Conservation (phyloP, 2,113 vertebrate genomes). For the Lycocorax pyrrhopterus region DNA sequence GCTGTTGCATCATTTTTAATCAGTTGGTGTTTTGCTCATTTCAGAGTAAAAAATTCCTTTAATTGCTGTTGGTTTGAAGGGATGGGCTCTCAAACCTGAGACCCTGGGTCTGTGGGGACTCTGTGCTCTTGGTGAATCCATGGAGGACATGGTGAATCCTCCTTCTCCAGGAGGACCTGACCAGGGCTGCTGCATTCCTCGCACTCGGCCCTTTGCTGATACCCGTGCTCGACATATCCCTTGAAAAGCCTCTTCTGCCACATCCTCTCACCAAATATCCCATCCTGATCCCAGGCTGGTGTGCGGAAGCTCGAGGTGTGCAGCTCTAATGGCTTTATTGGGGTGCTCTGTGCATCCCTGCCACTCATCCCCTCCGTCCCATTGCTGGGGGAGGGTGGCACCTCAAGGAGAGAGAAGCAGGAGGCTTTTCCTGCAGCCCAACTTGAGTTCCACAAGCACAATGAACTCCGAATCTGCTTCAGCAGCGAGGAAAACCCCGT, state of each 20-base stretch:
- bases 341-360: not conserved
- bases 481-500: not conserved
- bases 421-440: not conserved
- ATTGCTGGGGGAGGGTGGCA: not conserved
- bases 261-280: not conserved
- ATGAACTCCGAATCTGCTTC: not conserved
- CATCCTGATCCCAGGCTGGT: not conserved
- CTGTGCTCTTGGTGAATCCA: accelerated
- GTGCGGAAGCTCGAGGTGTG: not conserved
- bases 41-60: not conserved
- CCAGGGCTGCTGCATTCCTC: not conserved
- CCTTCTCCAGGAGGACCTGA: not conserved
- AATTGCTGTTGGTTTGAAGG: not conserved
- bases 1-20: not conserved
- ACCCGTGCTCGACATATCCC: accelerated
- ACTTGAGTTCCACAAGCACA: not conserved
- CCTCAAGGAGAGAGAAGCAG: not conserved
- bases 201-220: not conserved
- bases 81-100: not conserved
- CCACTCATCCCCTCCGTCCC: not conserved
- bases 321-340: no score
- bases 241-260: not conserved
- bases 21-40: accelerated
- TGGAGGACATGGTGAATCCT: accelerated
- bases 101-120: not conserved